Conservation (phyloP, 2,113 vertebrate species). For the Alaudala cheleensis region DNA sequence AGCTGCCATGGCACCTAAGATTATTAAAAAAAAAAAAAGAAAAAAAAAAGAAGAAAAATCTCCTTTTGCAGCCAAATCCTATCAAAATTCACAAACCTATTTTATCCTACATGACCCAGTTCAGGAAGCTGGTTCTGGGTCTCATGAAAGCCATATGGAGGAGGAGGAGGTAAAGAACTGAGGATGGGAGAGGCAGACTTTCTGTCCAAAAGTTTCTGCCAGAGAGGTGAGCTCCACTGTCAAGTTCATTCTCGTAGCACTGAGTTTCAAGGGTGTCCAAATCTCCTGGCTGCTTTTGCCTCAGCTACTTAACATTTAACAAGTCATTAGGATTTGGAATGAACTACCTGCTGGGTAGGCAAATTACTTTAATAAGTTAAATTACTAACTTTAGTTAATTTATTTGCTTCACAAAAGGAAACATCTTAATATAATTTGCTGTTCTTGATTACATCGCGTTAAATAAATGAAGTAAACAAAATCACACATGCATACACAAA, state of each 20-base stretch:
- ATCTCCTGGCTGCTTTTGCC: background rate
- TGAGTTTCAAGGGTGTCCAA: background rate
- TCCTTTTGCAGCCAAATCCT: background rate
- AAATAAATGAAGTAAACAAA: conserved; percentile 50
- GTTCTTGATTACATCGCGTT: background rate
- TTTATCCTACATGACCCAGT: background rate
- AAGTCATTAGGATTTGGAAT: conserved; percentile 21
- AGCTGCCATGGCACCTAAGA: background rate
- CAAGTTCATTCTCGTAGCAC: rapidly evolving
- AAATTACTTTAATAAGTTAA: conserved; percentile 61
- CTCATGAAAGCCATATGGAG: background rate
- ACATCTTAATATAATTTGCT: conserved; percentile 28
- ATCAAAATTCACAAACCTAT: background rate
- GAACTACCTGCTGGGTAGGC: conserved; percentile 48
- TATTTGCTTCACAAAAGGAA: conserved; percentile 38
- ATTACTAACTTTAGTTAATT: conserved; percentile 36
- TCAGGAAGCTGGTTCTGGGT: background rate
- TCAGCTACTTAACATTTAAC: conserved; percentile 37
- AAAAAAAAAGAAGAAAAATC: background rate
- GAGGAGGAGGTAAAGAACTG: background rate
- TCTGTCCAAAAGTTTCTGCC: background rate
- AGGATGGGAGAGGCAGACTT: background rate
- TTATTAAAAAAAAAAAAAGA: background rate
- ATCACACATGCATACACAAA: background rate
- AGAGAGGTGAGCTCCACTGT: background rate